Conservation (phyloP, 2,797 vertebrate species). For the Tauraco hartlaubi region DNA sequence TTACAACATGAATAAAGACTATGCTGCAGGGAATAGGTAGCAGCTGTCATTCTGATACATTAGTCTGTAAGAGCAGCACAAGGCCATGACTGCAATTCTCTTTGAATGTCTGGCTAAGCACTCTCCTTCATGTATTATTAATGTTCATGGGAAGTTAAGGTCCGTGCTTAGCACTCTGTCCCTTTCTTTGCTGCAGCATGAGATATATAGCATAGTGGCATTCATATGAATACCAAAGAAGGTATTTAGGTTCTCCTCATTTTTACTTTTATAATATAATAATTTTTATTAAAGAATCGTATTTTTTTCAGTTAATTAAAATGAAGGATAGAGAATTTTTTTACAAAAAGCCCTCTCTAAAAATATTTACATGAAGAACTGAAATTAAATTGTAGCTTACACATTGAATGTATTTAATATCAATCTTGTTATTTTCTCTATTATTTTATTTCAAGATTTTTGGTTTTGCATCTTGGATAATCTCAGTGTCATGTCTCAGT, state of each 20-base stretch:
- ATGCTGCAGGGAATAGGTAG: background rate
- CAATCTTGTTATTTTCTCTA: background rate
- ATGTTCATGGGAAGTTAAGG: background rate
- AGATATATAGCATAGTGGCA: background rate
- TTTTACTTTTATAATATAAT: background rate
- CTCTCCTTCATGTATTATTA: conserved; percentile 6
- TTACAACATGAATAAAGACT: background rate
- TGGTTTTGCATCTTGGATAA: background rate
- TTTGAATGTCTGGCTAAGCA: conserved; percentile 12
- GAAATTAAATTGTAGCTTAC: background rate
- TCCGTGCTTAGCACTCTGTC: background rate
- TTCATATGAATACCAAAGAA: background rate
- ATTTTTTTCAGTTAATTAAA: background rate
- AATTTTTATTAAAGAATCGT: background rate
- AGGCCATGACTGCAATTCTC: background rate
- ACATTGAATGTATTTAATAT: background rate
- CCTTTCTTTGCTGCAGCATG: background rate
- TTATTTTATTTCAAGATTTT: background rate
- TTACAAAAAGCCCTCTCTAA: background rate
- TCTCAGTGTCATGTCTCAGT: background rate
- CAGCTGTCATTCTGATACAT: conserved; percentile 40
- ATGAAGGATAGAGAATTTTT: background rate
- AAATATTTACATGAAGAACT: background rate
- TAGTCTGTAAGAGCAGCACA: background rate
- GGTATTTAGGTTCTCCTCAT: background rate